Evolutionary conservation across 37 sponge, comb jelly and placozoan genomes (phyloP).

Genomic region (Cliona cf. orientalis): DNA sequence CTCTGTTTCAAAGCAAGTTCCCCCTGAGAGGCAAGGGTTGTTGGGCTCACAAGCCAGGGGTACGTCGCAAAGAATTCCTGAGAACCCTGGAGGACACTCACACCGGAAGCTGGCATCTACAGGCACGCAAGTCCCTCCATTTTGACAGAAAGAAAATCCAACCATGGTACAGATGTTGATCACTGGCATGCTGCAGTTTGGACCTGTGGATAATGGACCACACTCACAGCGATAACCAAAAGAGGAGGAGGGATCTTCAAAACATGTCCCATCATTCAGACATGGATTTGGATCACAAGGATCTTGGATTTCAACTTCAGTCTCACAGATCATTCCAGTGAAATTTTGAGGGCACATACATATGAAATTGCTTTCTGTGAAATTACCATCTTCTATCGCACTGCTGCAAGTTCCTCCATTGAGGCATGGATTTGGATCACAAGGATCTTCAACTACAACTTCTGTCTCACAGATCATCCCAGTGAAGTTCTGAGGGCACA

Average conservation of each 20-base stretch:
- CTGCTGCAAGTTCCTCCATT: constrained; percentile 46
- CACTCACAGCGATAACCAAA: constrained; percentile 43
- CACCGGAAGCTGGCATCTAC: constrained; percentile 16
- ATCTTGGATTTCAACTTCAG: not conserved
- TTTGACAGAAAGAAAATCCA: constrained; percentile 38
- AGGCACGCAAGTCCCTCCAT: constrained; percentile 37
- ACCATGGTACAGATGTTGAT: not conserved
- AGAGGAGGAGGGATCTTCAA: constrained; percentile 11
- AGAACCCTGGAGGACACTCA: constrained; percentile 33
- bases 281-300: constrained; percentile 51
- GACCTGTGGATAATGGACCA: constrained; percentile 57
- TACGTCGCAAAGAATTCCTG: no score
- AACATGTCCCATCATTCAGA: constrained; percentile 33
- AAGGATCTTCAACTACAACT: constrained; percentile 13
- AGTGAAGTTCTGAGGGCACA: constrained; percentile 51
- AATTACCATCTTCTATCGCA: not conserved
- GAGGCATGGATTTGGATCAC: constrained; percentile 41
- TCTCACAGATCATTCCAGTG: constrained; percentile 60
- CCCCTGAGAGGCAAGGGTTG: no score
- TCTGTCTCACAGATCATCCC: constrained; percentile 60
- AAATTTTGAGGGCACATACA: constrained; percentile 39
- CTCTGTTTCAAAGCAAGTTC: no score
- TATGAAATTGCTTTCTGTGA: constrained; percentile 28
- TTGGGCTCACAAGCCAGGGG: no score
- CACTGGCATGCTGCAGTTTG: constrained; percentile 43